These are phyloP conservation scores for Dasysyrphus tricinctus DNA, from an alignment of 2,888 invertebrate species.

Conservation along the genomic window DNA sequence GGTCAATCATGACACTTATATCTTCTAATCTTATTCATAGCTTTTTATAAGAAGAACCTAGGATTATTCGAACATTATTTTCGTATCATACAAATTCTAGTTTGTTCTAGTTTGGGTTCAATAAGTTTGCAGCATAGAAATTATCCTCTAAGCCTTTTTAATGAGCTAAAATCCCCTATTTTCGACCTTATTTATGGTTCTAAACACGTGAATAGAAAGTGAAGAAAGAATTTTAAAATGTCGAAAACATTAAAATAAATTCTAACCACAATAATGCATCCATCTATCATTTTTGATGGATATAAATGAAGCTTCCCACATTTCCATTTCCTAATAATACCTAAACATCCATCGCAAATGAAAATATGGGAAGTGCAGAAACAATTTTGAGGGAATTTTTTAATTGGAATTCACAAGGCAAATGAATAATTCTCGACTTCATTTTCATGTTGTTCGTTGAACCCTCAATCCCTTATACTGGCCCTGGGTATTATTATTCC, in stretches of 20 bases:
- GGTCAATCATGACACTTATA: too few species aligned
- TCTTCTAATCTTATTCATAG: too few species aligned
- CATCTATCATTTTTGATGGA: not conserved
- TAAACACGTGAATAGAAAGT: not conserved
- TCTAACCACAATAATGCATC: constrained; percentile 9
- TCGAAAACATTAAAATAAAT: not conserved
- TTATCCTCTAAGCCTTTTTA: too few species aligned
- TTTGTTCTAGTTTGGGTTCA: too few species aligned
- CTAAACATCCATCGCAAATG: constrained; percentile 22
- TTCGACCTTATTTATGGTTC: not conserved
- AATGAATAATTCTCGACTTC: constrained; percentile 39
- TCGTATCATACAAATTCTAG: too few species aligned
- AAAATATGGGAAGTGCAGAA: constrained; percentile 14
- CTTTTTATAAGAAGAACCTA: too few species aligned
- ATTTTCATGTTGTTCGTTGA: constrained; percentile 40
- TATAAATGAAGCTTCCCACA: not conserved
- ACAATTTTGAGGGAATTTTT: constrained; percentile 43
- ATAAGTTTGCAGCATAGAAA: too few species aligned
- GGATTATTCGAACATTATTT: too few species aligned
- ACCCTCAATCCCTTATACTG: constrained; percentile 16
- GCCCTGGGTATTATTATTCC: constrained; percentile 33
- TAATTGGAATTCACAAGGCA: constrained; percentile 47
- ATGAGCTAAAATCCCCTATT: too few species aligned
- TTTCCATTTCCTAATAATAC: not conserved
- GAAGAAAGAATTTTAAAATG: not conserved